Conservation (phyloP, 2,113 vertebrate genomes). For the Calidris pygmaea region DNA sequence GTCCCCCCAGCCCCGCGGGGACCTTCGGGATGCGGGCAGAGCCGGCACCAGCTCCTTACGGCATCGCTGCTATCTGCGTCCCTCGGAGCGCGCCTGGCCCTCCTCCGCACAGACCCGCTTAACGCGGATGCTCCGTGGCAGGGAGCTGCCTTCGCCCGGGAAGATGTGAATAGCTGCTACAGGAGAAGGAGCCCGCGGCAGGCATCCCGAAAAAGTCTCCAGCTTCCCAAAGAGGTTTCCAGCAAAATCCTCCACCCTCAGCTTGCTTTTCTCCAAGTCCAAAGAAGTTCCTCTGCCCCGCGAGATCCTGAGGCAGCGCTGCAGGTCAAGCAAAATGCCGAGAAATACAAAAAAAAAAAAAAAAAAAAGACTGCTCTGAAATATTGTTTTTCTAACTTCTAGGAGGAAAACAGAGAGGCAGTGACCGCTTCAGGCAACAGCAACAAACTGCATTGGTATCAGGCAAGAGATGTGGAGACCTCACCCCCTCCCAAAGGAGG, state of each 20-base stretch:
- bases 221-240: conserved; percentile 1
- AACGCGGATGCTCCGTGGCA: neutral
- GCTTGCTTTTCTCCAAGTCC: neutral
- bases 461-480: neutral
- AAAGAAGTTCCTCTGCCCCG: neutral
- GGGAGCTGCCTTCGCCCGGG: neutral
- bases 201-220: neutral
- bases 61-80: neutral
- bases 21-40: neutral
- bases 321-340: neutral
- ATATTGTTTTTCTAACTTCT: neutral
- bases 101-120: neutral
- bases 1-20: neutral
- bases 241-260: neutral
- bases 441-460: conserved; percentile 5
- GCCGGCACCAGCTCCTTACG: neutral
- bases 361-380: neutral
- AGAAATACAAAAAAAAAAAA: neutral
- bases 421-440: conserved; percentile 47
- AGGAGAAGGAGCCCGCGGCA: neutral
- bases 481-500: conserved; percentile 50
- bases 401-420: conserved; percentile 32
- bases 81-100: neutral
- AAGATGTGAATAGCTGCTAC: neutral
- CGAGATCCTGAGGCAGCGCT: neutral